Percentiles rank a stretch among this genome's conserved stretches.
Conservation (phyloP, 2,888 invertebrate genomes). For the Idaea dimidiata region DNA sequence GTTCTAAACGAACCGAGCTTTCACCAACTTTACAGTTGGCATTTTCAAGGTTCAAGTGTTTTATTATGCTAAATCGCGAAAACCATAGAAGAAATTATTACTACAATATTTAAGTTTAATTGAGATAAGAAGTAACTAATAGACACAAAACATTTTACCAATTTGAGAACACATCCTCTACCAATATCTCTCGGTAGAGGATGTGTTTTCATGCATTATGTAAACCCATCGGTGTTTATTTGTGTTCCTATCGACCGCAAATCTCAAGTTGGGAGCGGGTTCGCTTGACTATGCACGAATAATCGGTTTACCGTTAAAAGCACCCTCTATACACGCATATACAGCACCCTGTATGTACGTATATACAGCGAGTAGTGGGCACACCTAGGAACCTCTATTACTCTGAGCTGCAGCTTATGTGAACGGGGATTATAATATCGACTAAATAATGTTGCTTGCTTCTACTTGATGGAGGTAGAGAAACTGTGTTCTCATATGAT, state of each 20-base stretch:
- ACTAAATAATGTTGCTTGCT: not conserved
- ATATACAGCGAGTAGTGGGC: not conserved
- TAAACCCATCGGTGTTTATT: constrained; percentile 1
- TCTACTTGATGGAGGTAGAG: not conserved
- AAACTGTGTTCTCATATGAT: not conserved
- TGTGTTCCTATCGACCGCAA: constrained; percentile 8
- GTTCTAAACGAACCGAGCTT: too few relatives aligned
- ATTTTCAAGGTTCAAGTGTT: too few relatives aligned
- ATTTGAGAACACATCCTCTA: not conserved
- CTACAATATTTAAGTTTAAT: too few relatives aligned
- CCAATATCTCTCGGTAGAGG: too few relatives aligned
- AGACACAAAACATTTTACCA: not conserved
- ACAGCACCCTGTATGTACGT: not conserved
- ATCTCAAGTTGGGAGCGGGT: constrained; percentile 11
- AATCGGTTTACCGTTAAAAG: constrained; percentile 19
- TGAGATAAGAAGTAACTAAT: not conserved
- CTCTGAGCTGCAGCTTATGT: not conserved
- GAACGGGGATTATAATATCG: not conserved
- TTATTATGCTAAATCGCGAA: too few relatives aligned
- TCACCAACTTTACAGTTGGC: too few relatives aligned
- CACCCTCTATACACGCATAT: constrained; percentile 9
- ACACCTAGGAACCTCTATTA: constrained; percentile 1
- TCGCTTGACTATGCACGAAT: constrained; percentile 9
- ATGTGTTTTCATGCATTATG: not conserved
- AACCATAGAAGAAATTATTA: too few relatives aligned